Conservation (phyloP, 2,113 vertebrate genomes). For the Syngnathus typhle region DNA sequence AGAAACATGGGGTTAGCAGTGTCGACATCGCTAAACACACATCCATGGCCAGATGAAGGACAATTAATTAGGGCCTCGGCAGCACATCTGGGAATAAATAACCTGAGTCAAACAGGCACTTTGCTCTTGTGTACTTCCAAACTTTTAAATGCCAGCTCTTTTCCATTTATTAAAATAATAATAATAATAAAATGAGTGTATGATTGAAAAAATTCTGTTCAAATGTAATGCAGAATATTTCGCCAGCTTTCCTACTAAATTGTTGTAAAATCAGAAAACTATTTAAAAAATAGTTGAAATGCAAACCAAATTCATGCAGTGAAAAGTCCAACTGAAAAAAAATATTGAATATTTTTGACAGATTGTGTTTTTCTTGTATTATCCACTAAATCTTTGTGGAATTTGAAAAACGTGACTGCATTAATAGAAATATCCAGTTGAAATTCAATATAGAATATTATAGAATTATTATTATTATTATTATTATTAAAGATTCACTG, state of each 20-base stretch:
- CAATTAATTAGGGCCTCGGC: conserved; percentile 47
- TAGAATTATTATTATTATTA: neutral
- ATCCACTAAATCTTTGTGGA: neutral
- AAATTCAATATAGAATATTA: neutral
- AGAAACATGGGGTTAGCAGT: conserved; percentile 42
- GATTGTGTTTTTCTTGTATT: neutral
- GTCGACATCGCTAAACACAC: conserved; percentile 47
- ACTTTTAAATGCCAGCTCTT: neutral
- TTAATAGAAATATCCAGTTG: neutral
- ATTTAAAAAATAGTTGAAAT: neutral
- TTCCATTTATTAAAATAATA: neutral
- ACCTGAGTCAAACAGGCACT: conserved; percentile 13
- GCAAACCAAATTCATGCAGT: too few relatives aligned
- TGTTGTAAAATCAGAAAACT: neutral
- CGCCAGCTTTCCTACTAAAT: neutral
- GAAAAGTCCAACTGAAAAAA: neutral
- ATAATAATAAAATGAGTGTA: too few relatives aligned
- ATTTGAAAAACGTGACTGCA: neutral
- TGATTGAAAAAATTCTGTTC: neutral
- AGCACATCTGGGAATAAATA: conserved; percentile 64
- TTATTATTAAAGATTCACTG: too few relatives aligned
- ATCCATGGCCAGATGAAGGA: conserved; percentile 60
- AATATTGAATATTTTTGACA: neutral
- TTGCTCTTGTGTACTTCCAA: conserved; percentile 1
- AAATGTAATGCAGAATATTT: neutral